A percentile compares a stretch with the other conserved stretches of the same genome.
Evolutionary conservation across 2,888 invertebrate species (phyloP).

Genomic region (Acanthosepion lycidas): DNA sequence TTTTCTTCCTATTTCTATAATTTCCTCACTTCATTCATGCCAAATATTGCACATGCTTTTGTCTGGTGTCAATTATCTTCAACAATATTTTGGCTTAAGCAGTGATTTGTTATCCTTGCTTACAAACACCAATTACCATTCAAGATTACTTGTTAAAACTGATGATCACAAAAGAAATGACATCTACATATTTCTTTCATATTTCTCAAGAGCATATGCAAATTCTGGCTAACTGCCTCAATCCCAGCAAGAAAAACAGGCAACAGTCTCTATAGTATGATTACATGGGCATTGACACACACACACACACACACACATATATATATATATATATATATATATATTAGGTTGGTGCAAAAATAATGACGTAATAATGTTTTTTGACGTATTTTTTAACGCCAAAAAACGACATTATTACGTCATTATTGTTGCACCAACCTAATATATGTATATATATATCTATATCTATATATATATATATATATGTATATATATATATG

Average conservation of each 20-base stretch:
- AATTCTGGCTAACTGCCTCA: background rate
- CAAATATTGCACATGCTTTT: constrained; percentile 6
- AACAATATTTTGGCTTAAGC: background rate
- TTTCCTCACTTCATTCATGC: background rate
- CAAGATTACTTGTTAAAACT: background rate
- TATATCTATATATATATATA: no score
- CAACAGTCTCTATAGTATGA: background rate
- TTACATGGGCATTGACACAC: background rate
- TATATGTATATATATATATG: no score
- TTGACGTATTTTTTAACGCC: no score
- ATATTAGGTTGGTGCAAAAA: no score
- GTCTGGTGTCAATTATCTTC: background rate
- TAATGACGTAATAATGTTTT: no score
- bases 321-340: no score
- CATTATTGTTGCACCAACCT: no score
- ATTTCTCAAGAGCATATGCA: background rate
- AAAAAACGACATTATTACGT: no score
- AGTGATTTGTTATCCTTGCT: background rate
- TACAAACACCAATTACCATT: background rate
- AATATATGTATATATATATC: no score
- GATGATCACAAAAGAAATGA: background rate
- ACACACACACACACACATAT: no score
- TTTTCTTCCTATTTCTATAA: background rate
- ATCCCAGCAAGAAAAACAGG: background rate
- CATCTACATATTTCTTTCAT: background rate